A percentile compares a stretch with the other conserved stretches of the same genome.
Evolutionary conservation across 2,888 invertebrate genomes (phyloP).

Genomic region (Odiellus spinosus): DNA sequence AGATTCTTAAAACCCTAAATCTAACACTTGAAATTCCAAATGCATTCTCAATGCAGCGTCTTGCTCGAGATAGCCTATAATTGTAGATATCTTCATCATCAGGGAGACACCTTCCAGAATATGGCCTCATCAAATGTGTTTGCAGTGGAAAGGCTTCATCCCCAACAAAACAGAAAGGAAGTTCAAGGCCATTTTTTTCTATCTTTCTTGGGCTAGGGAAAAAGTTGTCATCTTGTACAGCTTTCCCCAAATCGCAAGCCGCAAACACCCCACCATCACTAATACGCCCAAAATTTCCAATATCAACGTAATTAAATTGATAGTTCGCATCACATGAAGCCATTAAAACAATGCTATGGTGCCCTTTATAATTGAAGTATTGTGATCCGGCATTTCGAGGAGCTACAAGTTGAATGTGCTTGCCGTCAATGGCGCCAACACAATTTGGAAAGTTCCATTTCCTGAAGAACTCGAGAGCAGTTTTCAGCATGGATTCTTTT

Average conservation of each 20-base stretch:
- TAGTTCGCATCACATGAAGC: slow-evolving; percentile 3
- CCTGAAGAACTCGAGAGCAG: slow-evolving; percentile 10
- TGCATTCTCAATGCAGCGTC: background rate
- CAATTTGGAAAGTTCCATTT: slow-evolving; percentile 26
- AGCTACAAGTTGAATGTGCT: slow-evolving; percentile 17
- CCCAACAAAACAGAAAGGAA: background rate
- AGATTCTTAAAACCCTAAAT: background rate
- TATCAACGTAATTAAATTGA: background rate
- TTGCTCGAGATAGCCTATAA: background rate
- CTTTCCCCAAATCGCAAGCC: background rate
- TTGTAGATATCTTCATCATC: background rate
- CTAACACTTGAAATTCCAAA: background rate
- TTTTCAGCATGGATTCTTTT: no score
- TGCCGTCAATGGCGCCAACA: slow-evolving; percentile 19
- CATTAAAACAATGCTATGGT: slow-evolving; percentile 1
- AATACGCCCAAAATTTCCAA: background rate
- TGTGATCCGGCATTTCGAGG: background rate
- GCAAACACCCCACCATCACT: slow-evolving; percentile 1
- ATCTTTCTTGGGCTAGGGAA: background rate
- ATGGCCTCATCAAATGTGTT: background rate
- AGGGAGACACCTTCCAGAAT: background rate
- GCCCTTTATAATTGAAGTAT: background rate
- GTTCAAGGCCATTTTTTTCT: background rate
- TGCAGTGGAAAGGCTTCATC: slow-evolving; percentile 1
- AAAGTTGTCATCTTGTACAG: background rate